A percentile compares a stretch with the other conserved stretches of the same genome.
phyloP scores from a whole-genome alignment of 2,888 invertebrate genomes.

The Parnassius mnemosyne region DNA sequence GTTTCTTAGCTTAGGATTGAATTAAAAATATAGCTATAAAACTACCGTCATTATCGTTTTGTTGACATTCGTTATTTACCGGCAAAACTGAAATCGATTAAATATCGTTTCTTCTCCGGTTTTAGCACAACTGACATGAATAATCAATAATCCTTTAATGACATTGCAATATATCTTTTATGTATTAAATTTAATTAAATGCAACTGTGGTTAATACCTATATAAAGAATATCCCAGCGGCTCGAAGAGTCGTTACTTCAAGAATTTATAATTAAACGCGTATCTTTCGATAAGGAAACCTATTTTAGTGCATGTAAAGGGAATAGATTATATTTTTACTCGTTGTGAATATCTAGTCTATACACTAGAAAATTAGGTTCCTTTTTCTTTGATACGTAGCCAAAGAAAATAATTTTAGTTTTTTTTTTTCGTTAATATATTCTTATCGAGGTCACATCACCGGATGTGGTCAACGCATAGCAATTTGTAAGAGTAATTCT shows the following conservation, averaged over 20 bases:
- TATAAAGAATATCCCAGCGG: slow-evolving; percentile 20
- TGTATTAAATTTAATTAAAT: slow-evolving; percentile 26
- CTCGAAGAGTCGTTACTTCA: slow-evolving; percentile 17
- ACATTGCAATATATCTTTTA: slow-evolving; percentile 21
- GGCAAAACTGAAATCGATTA: not conserved
- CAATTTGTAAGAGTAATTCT: slow-evolving; percentile 20
- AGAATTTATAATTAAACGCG: slow-evolving; percentile 25
- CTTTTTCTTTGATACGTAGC: not conserved
- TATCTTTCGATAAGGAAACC: slow-evolving; percentile 24
- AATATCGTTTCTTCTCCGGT: slow-evolving; percentile 4
- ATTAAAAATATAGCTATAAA: not conserved
- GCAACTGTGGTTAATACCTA: slow-evolving; percentile 17
- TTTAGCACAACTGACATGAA: slow-evolving; percentile 6
- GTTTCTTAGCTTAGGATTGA: too few relatives aligned
- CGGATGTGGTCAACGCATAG: slow-evolving; percentile 20
- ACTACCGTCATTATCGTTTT: slow-evolving; percentile 5
- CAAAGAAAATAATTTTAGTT: slow-evolving; percentile 7
- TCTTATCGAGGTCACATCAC: slow-evolving; percentile 24
- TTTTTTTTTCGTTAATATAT: slow-evolving; percentile 22
- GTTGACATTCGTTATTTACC: slow-evolving; percentile 7
- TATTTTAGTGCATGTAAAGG: slow-evolving; percentile 24
- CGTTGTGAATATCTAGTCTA: not conserved
- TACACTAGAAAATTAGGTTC: not conserved
- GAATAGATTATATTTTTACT: slow-evolving; percentile 6
- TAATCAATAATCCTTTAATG: slow-evolving; percentile 9